Percentiles rank a stretch among this genome's conserved stretches.
Evolutionary conservation across 2,113 vertebrate genomes (phyloP).

Genomic region (Ascaphus truei): DNA sequence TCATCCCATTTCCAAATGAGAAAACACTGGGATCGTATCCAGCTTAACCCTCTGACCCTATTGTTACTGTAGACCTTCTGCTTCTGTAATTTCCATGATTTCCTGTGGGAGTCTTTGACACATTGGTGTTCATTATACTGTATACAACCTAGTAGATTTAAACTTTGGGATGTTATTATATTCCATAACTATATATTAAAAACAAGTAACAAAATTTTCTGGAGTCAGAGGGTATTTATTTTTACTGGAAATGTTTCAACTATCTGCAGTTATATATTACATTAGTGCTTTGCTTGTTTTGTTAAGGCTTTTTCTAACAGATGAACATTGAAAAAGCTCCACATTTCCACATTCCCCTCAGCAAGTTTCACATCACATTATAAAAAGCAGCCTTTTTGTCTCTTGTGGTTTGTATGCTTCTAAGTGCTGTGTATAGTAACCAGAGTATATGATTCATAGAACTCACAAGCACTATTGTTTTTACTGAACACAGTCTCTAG

Average conservation of each 20-base stretch:
- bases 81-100: background rate
- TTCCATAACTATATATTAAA: background rate
- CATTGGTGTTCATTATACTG: background rate
- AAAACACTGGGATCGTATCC: background rate
- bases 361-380: too few relatives aligned
- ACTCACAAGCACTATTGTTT: slow-evolving; percentile 18
- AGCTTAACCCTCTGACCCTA: slow-evolving; percentile 8
- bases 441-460: slow-evolving; percentile 16
- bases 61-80: background rate
- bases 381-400: background rate
- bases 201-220: background rate
- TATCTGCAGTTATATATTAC: background rate
- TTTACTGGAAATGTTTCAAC: background rate
- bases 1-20: too few relatives aligned
- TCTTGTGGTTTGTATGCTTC: background rate
- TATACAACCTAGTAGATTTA: background rate
- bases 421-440: background rate
- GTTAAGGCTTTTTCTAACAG: background rate
- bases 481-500: slow-evolving; percentile 26
- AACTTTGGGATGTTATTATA: background rate
- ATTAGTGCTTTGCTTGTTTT: background rate
- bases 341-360: background rate
- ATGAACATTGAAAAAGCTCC: background rate
- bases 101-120: background rate
- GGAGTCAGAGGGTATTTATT: too few relatives aligned